phyloP scores from a whole-genome alignment of 2,888 invertebrate genomes.

The Stenodema calcarata region DNA sequence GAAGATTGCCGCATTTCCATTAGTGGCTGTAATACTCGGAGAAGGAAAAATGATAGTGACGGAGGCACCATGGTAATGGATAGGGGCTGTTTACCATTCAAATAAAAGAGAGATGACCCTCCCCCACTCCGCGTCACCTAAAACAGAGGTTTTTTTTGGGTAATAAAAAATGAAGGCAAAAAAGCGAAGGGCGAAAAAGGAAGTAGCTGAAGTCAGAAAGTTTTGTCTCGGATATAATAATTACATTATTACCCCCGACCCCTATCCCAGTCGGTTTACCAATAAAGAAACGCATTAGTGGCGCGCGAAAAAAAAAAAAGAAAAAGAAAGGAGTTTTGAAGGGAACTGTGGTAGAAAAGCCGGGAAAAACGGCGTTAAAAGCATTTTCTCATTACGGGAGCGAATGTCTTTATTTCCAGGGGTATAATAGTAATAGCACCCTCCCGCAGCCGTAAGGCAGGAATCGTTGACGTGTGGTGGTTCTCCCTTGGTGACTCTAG shows the following conservation, averaged over 20 bases:
- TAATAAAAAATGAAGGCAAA: neutral
- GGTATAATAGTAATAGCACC: slow-evolving; percentile 36
- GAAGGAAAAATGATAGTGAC: neutral
- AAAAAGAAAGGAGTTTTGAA: neutral
- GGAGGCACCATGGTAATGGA: neutral
- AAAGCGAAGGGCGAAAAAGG: slow-evolving; percentile 16
- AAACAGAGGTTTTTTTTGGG: neutral
- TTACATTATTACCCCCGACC: slow-evolving; percentile 48
- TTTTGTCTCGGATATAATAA: slow-evolving; percentile 52
- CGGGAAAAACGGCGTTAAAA: slow-evolving; percentile 57
- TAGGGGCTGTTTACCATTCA: neutral
- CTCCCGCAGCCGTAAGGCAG: neutral
- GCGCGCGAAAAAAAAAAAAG: too few relatives aligned
- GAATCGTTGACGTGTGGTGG: slow-evolving; percentile 13
- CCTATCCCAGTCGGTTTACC: neutral
- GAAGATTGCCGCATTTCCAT: neutral
- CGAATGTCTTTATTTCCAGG: slow-evolving; percentile 50
- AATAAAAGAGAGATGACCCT: neutral
- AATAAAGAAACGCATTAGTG: slow-evolving; percentile 55
- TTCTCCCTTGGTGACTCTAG: neutral
- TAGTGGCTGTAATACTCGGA: neutral
- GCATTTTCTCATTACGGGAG: slow-evolving; percentile 59
- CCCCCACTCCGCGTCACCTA: neutral
- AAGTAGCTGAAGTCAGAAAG: slow-evolving; percentile 34
- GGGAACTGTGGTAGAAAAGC: neutral